Evolutionary conservation across 2,888 invertebrate genomes (phyloP), one percentile per base, ranked within the genome.

Genomic region (Cordylochernes scorpioides): DNA sequence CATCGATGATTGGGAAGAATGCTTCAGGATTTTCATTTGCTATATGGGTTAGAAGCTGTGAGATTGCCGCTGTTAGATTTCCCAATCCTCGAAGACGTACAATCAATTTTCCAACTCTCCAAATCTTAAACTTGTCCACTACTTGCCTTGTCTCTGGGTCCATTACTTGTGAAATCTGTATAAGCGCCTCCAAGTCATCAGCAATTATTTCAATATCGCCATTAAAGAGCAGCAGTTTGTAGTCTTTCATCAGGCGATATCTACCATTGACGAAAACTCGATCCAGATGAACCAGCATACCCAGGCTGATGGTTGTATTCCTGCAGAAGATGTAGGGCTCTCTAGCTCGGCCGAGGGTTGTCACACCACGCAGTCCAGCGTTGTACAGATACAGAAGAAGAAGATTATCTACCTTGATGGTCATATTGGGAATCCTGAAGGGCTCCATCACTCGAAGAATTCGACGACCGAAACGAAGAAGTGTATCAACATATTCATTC

Each of bases 401-500:
- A n/a, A n/a, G n/a, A n/a, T n/a, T n/a, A n/a, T n/a, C n/a, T n/a
- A n/a, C n/a, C 16, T 40, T 39, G 7, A 42, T 34, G 3, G 42
- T 42, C 1, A 36, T 37, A 14, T 42, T 42, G 1, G 42, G 42
- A 10, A 41, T 36, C 4, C 35, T 29, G 12, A 43, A 27, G 2
- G 43, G 43, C 27, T 43, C 43, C 43, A 38, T 41, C 17, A 39
- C 39, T 24, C 43, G 32, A 13, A 44, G 28, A 5, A 44, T 26
- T 27, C 43, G 15, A n/a, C 34, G 27, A 15, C 36, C 39, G 22
- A 44, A 44, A 12, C 42, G 17, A 15, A 44, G 35, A n/a, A 44
- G 34, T 12, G 38, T 39, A 29, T 43, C 42, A 3, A 44, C 43
- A 32, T 44, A 44, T 22, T 43, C 42, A 17, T 44, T 42, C 9